These are phyloP conservation scores for Mus pahari DNA, from an alignment of 2,113 vertebrate genomes.

Conservation along the genomic window DNA sequence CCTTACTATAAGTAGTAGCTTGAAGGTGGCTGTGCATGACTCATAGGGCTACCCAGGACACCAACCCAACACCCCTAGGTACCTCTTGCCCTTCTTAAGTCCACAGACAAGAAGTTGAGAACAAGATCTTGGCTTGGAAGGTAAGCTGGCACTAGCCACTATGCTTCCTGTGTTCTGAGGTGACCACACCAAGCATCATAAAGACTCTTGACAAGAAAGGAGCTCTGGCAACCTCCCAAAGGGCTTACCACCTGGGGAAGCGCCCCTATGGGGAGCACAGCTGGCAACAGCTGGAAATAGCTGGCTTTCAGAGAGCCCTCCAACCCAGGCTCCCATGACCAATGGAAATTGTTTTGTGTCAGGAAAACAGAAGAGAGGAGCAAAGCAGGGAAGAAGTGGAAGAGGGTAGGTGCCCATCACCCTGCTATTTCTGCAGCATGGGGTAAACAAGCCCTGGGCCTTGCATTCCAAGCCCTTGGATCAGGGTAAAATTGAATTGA, in stretches of 20 bases:
- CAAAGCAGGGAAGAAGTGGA: neutral
- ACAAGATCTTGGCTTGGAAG: slow-evolving; percentile 33
- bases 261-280: neutral
- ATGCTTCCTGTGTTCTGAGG: neutral
- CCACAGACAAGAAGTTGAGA: neutral
- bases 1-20: slow-evolving; percentile 61
- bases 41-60: neutral
- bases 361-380: slow-evolving; percentile 54
- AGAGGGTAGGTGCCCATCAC: slow-evolving; percentile 12
- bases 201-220: neutral
- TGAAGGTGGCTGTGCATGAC: neutral
- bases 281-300: slow-evolving; percentile 22
- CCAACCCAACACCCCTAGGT: neutral
- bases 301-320: neutral
- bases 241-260: neutral
- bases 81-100: slow-evolving; percentile 34
- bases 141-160: neutral
- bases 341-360: slow-evolving; percentile 53
- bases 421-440: slow-evolving; percentile 59
- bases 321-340: neutral
- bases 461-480: slow-evolving; percentile 76
- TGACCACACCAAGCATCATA: neutral
- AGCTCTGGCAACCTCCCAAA: neutral
- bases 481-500: slow-evolving; percentile 76
- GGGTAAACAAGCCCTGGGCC: slow-evolving; percentile 65